Base-by-base conservation (phyloP, 2,888 invertebrate species). In the Abscondita cerata region DNA sequence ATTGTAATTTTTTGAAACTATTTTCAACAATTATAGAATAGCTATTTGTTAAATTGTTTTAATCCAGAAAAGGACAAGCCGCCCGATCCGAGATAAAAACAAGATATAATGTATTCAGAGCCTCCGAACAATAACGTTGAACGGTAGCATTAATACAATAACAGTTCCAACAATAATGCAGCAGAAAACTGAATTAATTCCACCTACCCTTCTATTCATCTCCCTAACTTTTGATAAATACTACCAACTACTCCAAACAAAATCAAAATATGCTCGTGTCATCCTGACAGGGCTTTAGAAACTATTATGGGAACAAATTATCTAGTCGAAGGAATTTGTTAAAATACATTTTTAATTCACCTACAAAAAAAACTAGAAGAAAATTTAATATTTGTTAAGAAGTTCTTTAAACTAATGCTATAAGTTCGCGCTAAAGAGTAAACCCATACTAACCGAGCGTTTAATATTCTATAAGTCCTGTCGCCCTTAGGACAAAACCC, bases 381-480 rank as follows among this genome's bases (percentile, higher is more conserved):
- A n/a, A n/a, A n/a, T n/a, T n/a, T n/a, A n/a, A n/a, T n/a, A n/a
- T n/a, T n/a, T n/a, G n/a, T n/a, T n/a, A n/a, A n/a, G n/a, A n/a
- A n/a, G n/a, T n/a, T 38, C 9, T 38, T 12, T 38, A 38, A n/a
- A 38, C 9, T 38, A 38, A 12, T 5, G 4, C 11, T 25, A 6
- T 19, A 11, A 16, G 18, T 70, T 71, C 69, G 69, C 71, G 69
- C 71, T 65, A 66, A 68, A 69, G 68, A 68, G 70, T 73, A 73
- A 73, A 72, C 74, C 73, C 73, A 53, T 72, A 74, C 75, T 74
- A 77, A 76, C 75, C 73, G 75, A 75, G 71, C 78, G 78, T 78
- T 78, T 78, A 78, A 78, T 78, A 78, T 77, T 76, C 75, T 72
- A 75, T 76, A 76, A 77, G 76, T 73, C 76, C 71, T 67, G 72